Conservation (phyloP, 1,140 invertebrate genomes). For the Bombus waltoni region DNA sequence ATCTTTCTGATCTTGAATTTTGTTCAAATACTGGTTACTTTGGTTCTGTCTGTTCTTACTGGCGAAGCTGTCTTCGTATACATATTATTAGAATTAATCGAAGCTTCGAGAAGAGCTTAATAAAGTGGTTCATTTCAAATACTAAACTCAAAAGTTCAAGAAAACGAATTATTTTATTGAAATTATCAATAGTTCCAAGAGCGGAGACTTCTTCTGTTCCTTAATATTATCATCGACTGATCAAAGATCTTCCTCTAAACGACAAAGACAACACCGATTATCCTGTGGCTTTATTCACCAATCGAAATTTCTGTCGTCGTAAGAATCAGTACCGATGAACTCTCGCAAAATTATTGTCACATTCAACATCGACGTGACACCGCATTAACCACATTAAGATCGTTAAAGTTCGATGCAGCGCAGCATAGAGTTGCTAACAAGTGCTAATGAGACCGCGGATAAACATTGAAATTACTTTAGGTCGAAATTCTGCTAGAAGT, state of each 20-base stretch:
- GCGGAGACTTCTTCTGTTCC: too few species aligned
- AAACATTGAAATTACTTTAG: constrained; percentile 61
- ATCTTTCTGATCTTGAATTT: too few species aligned
- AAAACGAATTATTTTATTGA: too few species aligned
- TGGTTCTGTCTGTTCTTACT: too few species aligned
- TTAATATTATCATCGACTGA: neutral
- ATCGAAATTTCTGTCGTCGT: neutral
- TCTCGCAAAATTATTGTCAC: neutral
- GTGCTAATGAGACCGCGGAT: constrained; percentile 32
- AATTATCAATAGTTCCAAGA: too few species aligned
- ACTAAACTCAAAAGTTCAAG: too few species aligned
- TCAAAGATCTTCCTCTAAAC: neutral
- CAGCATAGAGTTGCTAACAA: constrained; percentile 1
- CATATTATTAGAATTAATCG: too few species aligned
- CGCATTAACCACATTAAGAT: constrained; percentile 26
- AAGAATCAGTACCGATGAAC: neutral
- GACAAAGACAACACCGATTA: neutral
- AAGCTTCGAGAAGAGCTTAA: too few species aligned
- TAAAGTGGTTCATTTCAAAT: too few species aligned
- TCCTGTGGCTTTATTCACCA: neutral
- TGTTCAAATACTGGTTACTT: too few species aligned
- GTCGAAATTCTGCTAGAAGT: constrained; percentile 35
- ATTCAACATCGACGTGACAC: constrained; percentile 3
- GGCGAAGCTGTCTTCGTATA: too few species aligned
- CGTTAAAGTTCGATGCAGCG: constrained; percentile 5